Evolutionary conservation across 2,113 vertebrate genomes (phyloP), one percentile per base, ranked within the genome.

Genomic region (Lipophrys pholis): DNA sequence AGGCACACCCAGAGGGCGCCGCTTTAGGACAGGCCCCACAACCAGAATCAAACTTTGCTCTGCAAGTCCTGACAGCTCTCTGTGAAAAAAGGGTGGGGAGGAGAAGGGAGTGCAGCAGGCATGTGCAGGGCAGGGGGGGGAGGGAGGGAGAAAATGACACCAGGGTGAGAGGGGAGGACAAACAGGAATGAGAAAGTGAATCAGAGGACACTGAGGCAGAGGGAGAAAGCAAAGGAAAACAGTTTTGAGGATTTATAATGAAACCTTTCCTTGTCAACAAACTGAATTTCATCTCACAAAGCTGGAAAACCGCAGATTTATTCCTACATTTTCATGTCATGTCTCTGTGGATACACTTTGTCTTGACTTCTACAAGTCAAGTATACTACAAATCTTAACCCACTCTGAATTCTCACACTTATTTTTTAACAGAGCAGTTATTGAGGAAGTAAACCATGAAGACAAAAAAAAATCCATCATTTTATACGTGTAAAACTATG

Each of bases 21-120:
- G 79, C 89, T 89, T 30, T 81, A 58, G 53, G 49, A 35, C 10
- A 16, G 39, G 54, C 38, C 50, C 35, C 36, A 14, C 41, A 38
- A 58, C 58, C 61, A 81, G 68, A 30, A n/a, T n/a, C n/a, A n/a
- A n/a, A 73, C 77, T 73, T 67, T 60, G 74, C 53, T 80, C 68
- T 17, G 78, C 83, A 49, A 58, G 82, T 78, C 61, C 14, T 16
- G 62, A 76, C 84, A 79, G 58, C 54, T 68, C 59, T 59, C 17
- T 58, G 60, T 39, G 16, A 68, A 48, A 59, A 48, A 59, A 3
- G 38, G 54, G 51, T 16, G 21, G 72, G 45, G 49, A 69, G 50
- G 46, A 49, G 8, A 53, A 51, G 5, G 10, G 3, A 70, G 38
- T 30, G 21, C 4, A 30, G 21, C 21, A 30, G 21, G 21, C 21